phyloP scores from a whole-genome alignment of 2,888 invertebrate genomes.

The Pediacus dermestoides region DNA sequence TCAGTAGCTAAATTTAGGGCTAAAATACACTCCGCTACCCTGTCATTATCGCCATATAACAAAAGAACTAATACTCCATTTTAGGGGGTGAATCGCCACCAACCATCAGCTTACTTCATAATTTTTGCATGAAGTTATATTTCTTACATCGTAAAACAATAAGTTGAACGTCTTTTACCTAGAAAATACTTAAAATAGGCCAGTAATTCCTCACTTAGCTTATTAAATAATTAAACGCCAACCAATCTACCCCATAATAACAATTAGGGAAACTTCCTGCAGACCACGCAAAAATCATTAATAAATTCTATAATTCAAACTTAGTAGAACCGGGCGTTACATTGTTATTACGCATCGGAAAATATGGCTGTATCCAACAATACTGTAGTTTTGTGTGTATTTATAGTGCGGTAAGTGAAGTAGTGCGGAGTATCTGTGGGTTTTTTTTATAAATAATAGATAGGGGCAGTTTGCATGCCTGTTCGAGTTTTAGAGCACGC shows the following conservation, averaged over 20 bases:
- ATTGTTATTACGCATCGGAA: slow-evolving; percentile 8
- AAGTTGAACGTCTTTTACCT: no score
- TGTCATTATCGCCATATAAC: no score
- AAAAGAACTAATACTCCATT: no score
- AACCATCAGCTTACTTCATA: no score
- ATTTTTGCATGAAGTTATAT: slow-evolving; percentile 5
- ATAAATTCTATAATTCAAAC: slow-evolving; percentile 21
- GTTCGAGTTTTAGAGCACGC: slow-evolving; percentile 28
- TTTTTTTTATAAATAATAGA: slow-evolving; percentile 30
- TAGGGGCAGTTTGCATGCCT: slow-evolving; percentile 35
- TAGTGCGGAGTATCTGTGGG: not conserved
- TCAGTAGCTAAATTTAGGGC: no score
- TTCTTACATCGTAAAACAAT: no score
- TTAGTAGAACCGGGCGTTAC: not conserved
- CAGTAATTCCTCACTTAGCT: slow-evolving; percentile 16
- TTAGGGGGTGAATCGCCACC: no score
- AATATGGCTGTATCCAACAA: no score
- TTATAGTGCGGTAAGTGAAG: not conserved
- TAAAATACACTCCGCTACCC: no score
- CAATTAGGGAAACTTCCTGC: slow-evolving; percentile 23
- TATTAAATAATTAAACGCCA: slow-evolving; percentile 18
- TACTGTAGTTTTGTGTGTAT: not conserved
- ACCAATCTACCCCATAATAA: slow-evolving; percentile 21
- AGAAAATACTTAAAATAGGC: slow-evolving; percentile 20
- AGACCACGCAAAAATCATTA: slow-evolving; percentile 27